Percentiles rank a stretch among this genome's conserved stretches.
Conservation (phyloP, 2,113 vertebrate genomes). For the Ailuropoda melanoleuca region DNA sequence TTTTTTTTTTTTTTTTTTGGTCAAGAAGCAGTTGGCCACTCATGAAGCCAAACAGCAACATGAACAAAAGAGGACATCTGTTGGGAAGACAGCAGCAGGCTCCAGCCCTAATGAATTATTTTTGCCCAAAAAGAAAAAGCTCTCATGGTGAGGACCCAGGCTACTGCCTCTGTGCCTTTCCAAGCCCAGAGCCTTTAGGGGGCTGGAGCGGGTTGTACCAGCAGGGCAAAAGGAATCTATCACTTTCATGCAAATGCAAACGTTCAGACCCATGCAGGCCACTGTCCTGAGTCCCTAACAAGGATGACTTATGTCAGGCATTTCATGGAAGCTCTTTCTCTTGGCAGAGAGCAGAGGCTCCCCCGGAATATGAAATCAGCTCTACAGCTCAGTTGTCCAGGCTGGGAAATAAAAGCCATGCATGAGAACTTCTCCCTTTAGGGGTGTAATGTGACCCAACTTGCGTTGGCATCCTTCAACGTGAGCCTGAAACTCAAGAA, state of each 20-base stretch:
- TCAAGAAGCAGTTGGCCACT: slow-evolving; percentile 53
- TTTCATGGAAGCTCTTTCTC: background rate
- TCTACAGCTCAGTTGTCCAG: background rate
- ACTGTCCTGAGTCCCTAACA: background rate
- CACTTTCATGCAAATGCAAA: slow-evolving; percentile 29
- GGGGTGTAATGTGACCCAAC: background rate
- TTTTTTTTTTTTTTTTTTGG: background rate
- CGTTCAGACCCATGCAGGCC: background rate
- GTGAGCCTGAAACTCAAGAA: background rate
- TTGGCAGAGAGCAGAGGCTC: background rate
- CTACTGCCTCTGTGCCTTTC: slow-evolving; percentile 37
- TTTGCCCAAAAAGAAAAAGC: slow-evolving; percentile 57
- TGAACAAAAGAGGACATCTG: slow-evolving; percentile 63
- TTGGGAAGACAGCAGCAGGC: slow-evolving; percentile 47
- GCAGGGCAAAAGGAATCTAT: slow-evolving; percentile 14
- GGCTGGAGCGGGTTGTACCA: background rate
- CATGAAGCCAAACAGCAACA: slow-evolving; percentile 44
- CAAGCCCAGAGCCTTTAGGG: slow-evolving; percentile 36
- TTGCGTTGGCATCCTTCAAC: background rate
- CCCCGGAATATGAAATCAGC: background rate
- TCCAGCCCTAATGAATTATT: slow-evolving; percentile 61
- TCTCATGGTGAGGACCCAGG: slow-evolving; percentile 38
- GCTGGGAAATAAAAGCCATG: background rate
- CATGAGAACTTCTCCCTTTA: background rate
- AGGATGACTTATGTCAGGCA: background rate